phyloP scores from a whole-genome alignment of 2,888 invertebrate species.

The Nephrotoma appendiculata region DNA sequence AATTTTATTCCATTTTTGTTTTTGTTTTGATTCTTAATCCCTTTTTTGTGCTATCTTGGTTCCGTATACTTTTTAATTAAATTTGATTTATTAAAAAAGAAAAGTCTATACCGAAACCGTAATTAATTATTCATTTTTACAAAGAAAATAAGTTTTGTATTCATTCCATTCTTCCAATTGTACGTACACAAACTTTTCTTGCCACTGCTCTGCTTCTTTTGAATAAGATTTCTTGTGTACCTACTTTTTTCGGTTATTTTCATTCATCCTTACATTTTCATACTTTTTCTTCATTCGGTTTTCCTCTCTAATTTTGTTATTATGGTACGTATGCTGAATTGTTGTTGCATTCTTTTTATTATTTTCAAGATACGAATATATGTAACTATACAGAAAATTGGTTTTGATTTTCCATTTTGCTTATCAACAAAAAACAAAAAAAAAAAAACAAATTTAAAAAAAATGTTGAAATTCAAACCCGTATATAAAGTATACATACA shows the following conservation, averaged over 20 bases:
- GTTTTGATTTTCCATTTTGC: neutral
- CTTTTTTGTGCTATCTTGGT: neutral
- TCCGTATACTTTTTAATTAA: neutral
- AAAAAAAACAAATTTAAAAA: neutral
- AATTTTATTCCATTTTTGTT: neutral
- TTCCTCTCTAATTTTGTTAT: neutral
- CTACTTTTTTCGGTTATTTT: neutral
- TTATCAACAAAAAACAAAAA: neutral
- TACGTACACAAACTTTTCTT: neutral
- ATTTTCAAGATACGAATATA: neutral
- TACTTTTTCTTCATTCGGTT: neutral
- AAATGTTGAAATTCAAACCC: neutral
- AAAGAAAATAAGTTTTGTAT: neutral
- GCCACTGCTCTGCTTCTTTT: neutral
- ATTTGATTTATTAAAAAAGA: neutral
- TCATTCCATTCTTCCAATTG: neutral
- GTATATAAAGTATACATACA: neutral
- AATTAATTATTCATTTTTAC: neutral
- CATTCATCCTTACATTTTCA: neutral
- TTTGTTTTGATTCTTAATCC: neutral
- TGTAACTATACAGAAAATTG: neutral
- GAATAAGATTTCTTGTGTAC: neutral
- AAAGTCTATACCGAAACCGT: neutral
- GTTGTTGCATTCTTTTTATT: neutral
- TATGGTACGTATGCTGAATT: neutral